phyloP scores from a whole-genome alignment of 2,113 vertebrate species.

The Clupea harengus region DNA sequence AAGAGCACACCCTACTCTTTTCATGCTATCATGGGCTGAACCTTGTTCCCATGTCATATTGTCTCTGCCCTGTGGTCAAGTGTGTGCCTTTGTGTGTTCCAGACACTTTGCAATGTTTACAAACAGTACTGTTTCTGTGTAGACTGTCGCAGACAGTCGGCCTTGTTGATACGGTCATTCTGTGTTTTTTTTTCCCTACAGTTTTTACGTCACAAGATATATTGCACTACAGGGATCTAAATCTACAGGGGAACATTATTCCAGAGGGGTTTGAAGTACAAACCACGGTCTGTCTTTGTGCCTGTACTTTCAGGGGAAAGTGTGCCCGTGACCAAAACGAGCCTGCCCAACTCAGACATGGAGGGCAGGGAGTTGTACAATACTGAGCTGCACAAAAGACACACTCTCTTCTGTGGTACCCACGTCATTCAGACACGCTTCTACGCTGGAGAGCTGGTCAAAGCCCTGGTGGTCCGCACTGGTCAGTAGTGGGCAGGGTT shows the following conservation, averaged over 20 bases:
- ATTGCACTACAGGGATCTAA: background rate
- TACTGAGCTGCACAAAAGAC: conserved; percentile 85
- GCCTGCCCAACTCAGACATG: conserved; percentile 83
- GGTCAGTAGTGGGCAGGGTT: conserved; percentile 65
- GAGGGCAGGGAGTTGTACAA: conserved; percentile 75
- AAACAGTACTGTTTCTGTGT: background rate
- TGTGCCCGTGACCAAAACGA: conserved; percentile 96
- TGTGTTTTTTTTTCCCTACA: background rate
- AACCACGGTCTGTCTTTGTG: background rate
- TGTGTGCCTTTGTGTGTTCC: background rate
- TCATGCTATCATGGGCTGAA: background rate
- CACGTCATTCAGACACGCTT: conserved; percentile 95
- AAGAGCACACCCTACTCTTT: background rate
- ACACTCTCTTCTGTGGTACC: conserved; percentile 96
- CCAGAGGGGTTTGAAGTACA: background rate
- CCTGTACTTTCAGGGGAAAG: conserved; percentile 81
- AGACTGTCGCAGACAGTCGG: background rate
- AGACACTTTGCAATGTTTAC: no score
- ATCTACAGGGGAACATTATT: background rate
- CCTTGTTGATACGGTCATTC: no score
- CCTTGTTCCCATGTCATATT: background rate
- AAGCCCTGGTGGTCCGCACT: conserved; percentile 91
- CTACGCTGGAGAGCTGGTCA: conserved; percentile 93
- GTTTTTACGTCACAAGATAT: background rate
- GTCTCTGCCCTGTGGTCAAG: background rate